Percentiles rank a stretch among this genome's conserved stretches.
phyloP scores from a whole-genome alignment of 1,140 invertebrate genomes.

The Pseudomyrmex flavicornis region DNA sequence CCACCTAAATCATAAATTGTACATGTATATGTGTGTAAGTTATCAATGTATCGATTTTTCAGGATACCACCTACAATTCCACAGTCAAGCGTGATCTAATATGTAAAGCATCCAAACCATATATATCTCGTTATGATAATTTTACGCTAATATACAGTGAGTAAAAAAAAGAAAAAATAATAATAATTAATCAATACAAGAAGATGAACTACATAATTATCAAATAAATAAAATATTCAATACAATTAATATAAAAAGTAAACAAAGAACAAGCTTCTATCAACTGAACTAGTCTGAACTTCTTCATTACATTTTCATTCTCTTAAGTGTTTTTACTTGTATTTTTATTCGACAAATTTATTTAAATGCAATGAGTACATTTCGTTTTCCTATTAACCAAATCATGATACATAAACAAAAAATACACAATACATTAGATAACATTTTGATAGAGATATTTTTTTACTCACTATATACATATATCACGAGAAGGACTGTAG shows the following conservation, averaged over 20 bases:
- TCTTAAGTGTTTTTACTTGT: constrained; percentile 14
- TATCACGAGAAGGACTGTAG: neutral
- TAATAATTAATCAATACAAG: constrained; percentile 4
- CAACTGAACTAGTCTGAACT: constrained; percentile 44
- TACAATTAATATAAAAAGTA: constrained; percentile 5
- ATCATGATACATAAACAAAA: neutral
- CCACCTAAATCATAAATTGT: constrained; percentile 85
- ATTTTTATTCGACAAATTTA: neutral
- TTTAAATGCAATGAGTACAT: constrained; percentile 8
- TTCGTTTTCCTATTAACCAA: neutral
- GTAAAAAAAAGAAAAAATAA: constrained; percentile 27
- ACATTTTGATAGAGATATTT: neutral
- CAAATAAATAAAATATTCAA: constrained; percentile 10
- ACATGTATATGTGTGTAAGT: neutral
- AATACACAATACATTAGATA: constrained; percentile 10
- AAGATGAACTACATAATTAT: neutral
- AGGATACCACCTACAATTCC: constrained; percentile 42
- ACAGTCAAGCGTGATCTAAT: constrained; percentile 55
- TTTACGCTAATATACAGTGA: constrained; percentile 39
- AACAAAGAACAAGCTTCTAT: constrained; percentile 13
- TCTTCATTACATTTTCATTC: neutral
- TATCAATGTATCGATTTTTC: constrained; percentile 11
- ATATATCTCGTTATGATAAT: constrained; percentile 32
- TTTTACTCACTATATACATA: constrained; percentile 40
- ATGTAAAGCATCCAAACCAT: constrained; percentile 52